phyloP scores from a whole-genome alignment of 2,797 vertebrate genomes.

The Pelochelys cantorii region DNA sequence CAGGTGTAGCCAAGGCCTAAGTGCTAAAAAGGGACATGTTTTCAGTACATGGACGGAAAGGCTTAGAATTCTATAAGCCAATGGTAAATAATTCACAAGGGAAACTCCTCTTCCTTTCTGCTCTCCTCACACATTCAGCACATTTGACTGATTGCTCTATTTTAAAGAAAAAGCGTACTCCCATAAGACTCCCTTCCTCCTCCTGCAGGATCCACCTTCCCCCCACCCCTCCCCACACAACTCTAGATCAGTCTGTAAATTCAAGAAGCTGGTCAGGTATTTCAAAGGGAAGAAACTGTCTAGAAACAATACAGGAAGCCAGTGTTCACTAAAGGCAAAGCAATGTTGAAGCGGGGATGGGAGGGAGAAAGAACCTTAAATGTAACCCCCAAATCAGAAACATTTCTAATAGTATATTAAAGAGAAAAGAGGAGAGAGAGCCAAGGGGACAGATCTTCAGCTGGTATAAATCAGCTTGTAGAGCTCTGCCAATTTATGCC shows the following conservation, averaged over 20 bases:
- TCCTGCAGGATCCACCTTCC: neutral
- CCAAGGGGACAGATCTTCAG: neutral
- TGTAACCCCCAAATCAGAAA: neutral
- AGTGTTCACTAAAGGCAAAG: neutral
- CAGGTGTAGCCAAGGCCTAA: too few species aligned
- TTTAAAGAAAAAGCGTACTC: neutral
- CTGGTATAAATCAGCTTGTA: fast-evolving
- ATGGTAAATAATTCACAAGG: neutral
- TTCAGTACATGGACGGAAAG: neutral
- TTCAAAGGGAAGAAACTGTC: neutral
- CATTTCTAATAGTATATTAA: neutral
- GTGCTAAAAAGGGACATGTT: too few species aligned
- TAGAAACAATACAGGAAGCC: fast-evolving
- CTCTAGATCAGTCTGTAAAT: neutral
- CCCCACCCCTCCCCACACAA: neutral
- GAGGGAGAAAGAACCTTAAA: neutral
- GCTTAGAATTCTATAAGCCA: fast-evolving
- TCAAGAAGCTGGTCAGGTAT: neutral
- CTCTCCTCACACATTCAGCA: neutral
- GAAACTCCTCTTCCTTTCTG: neutral
- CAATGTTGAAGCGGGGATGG: neutral
- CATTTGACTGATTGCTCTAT: neutral
- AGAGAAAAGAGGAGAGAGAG: neutral
- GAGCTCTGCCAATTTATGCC: neutral
- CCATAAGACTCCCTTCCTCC: neutral